A percentile compares a stretch with the other conserved stretches of the same genome.
These are phyloP conservation scores for Meloidogyne exigua DNA, from an alignment of 1,140 invertebrate species.

Conservation along the genomic window DNA sequence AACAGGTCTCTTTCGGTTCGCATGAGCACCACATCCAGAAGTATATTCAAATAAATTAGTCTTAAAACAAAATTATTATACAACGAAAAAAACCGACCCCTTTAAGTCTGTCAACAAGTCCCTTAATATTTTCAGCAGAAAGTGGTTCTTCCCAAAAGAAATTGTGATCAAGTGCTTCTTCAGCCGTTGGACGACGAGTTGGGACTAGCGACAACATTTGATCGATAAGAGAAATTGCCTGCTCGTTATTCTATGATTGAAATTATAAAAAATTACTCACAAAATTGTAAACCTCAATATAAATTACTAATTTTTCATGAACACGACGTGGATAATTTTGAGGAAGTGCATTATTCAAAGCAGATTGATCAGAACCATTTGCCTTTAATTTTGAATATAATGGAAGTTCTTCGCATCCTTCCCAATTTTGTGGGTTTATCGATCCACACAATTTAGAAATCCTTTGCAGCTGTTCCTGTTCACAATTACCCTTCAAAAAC, in stretches of 20 bases:
- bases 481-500: slow-evolving; percentile 77
- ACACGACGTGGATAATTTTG: slow-evolving; percentile 86
- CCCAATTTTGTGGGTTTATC: slow-evolving; percentile 83
- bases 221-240: slow-evolving; percentile 88
- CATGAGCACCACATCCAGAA: slow-evolving; percentile 56
- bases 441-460: slow-evolving; percentile 95
- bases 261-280: neutral
- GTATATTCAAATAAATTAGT: slow-evolving; percentile 58
- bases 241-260: slow-evolving; percentile 72
- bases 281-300: slow-evolving; percentile 1
- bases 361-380: neutral
- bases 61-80: slow-evolving; percentile 39
- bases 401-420: slow-evolving; percentile 81
- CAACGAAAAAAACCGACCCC: slow-evolving; percentile 27
- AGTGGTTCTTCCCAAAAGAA: slow-evolving; percentile 97
- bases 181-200: slow-evolving; percentile 82
- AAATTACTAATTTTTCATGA: slow-evolving; percentile 18
- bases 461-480: slow-evolving; percentile 89
- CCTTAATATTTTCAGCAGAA: slow-evolving; percentile 68
- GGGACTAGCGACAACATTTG: slow-evolving; percentile 88
- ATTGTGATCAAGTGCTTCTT: slow-evolving; percentile 90
- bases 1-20: slow-evolving; percentile 35
- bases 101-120: slow-evolving; percentile 49
- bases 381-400: slow-evolving; percentile 83
- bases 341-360: slow-evolving; percentile 68